These are phyloP conservation scores for Apodemia mormo DNA, from an alignment of 2,888 invertebrate species.

Conservation along the genomic window DNA sequence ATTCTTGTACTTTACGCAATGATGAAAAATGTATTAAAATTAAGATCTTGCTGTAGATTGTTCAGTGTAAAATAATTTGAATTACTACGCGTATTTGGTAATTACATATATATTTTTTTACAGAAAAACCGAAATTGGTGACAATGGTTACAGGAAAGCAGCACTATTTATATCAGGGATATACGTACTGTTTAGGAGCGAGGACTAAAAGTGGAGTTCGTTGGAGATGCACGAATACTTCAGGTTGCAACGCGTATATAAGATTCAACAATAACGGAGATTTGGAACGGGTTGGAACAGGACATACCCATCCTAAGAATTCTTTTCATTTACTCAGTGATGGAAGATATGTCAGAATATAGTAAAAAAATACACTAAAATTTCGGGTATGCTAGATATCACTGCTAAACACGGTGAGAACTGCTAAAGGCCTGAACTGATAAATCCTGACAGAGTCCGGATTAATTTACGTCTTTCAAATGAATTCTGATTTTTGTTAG, in stretches of 20 bases:
- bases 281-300: background rate
- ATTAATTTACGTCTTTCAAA: no score
- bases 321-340: background rate
- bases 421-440: no score
- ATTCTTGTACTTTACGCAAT: no score
- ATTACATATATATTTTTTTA: conserved; percentile 14
- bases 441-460: no score
- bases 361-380: no score
- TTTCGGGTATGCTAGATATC: no score
- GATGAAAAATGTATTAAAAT: no score
- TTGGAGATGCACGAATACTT: background rate
- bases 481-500: no score
- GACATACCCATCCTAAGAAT: background rate
- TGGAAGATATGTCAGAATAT: background rate
- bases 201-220: background rate
- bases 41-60: no score
- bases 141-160: conserved; percentile 1
- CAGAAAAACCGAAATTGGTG: conserved; percentile 29
- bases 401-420: no score
- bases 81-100: background rate
- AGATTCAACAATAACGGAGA: background rate
- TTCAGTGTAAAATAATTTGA: no score
- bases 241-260: background rate
- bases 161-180: background rate
- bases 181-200: background rate